A percentile compares a stretch with the other conserved stretches of the same genome.
Evolutionary conservation across 1,140 invertebrate species (phyloP).

Genomic region (Araneus ventricosus): DNA sequence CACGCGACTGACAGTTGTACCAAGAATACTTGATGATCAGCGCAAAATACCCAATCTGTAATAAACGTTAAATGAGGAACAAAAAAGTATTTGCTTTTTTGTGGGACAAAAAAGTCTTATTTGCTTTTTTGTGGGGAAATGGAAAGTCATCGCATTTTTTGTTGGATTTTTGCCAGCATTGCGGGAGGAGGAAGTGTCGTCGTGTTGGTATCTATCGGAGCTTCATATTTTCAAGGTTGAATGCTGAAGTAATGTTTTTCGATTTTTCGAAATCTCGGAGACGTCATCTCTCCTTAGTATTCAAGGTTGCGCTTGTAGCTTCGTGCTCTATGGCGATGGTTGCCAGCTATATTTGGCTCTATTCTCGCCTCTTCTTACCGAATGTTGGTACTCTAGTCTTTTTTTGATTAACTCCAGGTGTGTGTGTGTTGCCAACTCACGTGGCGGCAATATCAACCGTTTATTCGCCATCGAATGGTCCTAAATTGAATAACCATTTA

Average conservation of each 20-base stretch:
- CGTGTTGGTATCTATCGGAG: slow-evolving; percentile 35
- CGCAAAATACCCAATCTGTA: background rate
- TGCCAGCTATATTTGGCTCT: slow-evolving; percentile 15
- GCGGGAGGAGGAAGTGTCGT: slow-evolving; percentile 18
- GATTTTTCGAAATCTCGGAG: slow-evolving; percentile 48
- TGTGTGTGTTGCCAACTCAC: background rate
- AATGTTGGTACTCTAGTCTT: too few species aligned
- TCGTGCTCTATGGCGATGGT: slow-evolving; percentile 1
- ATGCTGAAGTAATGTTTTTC: slow-evolving; percentile 64
- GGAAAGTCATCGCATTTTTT: slow-evolving; percentile 33
- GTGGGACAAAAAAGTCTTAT: background rate
- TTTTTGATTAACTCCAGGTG: background rate
- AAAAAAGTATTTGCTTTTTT: background rate
- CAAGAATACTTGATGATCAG: background rate
- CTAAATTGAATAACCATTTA: too few species aligned
- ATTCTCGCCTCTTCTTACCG: background rate
- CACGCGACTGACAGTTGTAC: background rate
- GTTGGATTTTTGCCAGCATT: slow-evolving; percentile 56
- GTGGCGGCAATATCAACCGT: background rate
- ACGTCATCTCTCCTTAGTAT: slow-evolving; percentile 56
- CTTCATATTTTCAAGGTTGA: slow-evolving; percentile 65
- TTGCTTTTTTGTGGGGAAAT: background rate
- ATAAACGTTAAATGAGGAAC: background rate
- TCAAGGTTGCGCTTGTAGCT: slow-evolving; percentile 30
- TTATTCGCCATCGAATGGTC: too few species aligned